Evolutionary conservation across 1,140 invertebrate species (phyloP).

Genomic region (Chironomus tepperi): DNA sequence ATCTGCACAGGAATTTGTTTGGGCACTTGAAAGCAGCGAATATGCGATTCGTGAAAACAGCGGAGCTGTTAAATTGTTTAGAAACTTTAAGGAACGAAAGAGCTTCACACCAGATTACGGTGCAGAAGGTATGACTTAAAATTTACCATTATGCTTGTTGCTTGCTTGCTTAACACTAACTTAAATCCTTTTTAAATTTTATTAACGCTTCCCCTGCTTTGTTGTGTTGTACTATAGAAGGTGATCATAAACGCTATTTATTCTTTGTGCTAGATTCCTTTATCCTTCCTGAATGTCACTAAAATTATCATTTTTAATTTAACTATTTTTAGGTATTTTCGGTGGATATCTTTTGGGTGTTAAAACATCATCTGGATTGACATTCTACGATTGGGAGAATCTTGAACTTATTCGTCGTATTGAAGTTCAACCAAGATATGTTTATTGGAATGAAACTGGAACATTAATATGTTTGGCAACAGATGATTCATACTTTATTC

Average conservation of each 20-base stretch:
- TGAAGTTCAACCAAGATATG: conserved; percentile 35
- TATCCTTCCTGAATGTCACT: too few relatives aligned
- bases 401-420: conserved; percentile 77
- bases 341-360: conserved; percentile 93
- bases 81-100: conserved; percentile 97
- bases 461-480: conserved; percentile 89
- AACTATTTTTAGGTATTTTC: conserved; percentile 67
- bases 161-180: conserved; percentile 14
- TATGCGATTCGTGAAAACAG: conserved; percentile 88
- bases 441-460: conserved; percentile 88
- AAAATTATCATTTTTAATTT: not conserved
- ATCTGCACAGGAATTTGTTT: conserved; percentile 96
- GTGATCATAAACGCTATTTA: not conserved
- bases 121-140: conserved; percentile 62
- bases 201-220: conserved; percentile 22
- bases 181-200: not conserved
- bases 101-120: conserved; percentile 93
- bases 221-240: conserved; percentile 13
- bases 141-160: conserved; percentile 27
- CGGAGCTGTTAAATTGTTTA: conserved; percentile 88
- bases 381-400: conserved; percentile 97
- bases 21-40: conserved; percentile 94
- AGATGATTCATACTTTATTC: conserved; percentile 93
- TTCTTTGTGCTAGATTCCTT: not conserved
- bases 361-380: conserved; percentile 82